A percentile compares a stretch with the other conserved stretches of the same genome.
Conservation (phyloP, 2,113 vertebrate species). For the Bos taurus region ARS-UCD2.0 NC_037349.1:25457501-25458000, state of each 20-base stretch:
- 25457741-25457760: background rate
- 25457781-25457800: background rate
- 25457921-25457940: background rate
- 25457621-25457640: background rate
- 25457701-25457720: background rate
- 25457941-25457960: background rate
- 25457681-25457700: no score
- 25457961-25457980: background rate
- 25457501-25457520: background rate
- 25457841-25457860: background rate
- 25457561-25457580: background rate
- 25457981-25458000: no score
- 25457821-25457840: background rate
- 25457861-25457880: background rate
- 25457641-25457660: background rate
- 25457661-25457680: background rate
- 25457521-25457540: background rate
- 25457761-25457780: background rate
- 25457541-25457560: background rate
- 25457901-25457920: background rate
- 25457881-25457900: background rate
- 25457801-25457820: background rate
- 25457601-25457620: accelerated
- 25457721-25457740: background rate
- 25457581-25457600: accelerated